A percentile compares a stretch with the other conserved stretches of the same genome.
phyloP scores from a whole-genome alignment of 1,140 invertebrate genomes.

The Tribolium castaneum region DNA sequence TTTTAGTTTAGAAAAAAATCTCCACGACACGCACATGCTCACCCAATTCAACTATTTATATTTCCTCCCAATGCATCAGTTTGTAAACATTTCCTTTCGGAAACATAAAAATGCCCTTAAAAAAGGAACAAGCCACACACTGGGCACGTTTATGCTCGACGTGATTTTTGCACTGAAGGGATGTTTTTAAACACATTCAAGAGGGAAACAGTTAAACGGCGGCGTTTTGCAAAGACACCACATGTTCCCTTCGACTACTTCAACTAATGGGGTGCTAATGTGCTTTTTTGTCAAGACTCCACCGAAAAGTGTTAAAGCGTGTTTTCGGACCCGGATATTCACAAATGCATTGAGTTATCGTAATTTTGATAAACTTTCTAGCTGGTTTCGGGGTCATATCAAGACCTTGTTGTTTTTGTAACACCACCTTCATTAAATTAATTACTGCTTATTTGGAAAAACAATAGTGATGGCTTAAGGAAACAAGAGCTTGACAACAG shows the following conservation, averaged over 20 bases:
- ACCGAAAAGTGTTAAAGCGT: conserved; percentile 20
- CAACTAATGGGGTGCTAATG: conserved; percentile 51
- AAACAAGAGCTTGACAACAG: not conserved
- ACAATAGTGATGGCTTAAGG: not conserved
- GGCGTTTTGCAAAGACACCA: conserved; percentile 48
- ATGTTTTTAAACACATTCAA: conserved; percentile 42
- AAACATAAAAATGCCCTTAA: conserved; percentile 54
- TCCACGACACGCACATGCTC: not conserved
- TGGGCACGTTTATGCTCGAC: conserved; percentile 29
- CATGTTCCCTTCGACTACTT: conserved; percentile 25
- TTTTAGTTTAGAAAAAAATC: conserved; percentile 22
- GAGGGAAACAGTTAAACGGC: conserved; percentile 37
- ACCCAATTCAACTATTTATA: conserved; percentile 42
- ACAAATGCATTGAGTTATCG: not conserved
- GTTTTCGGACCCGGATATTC: conserved; percentile 8
- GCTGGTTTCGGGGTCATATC: not conserved
- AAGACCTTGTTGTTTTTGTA: not conserved
- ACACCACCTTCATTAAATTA: conserved; percentile 1
- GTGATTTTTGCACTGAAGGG: conserved; percentile 51
- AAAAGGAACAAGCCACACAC: conserved; percentile 35
- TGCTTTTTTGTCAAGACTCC: not conserved
- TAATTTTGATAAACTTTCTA: not conserved
- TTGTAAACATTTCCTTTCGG: conserved; percentile 52
- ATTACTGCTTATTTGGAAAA: not conserved
- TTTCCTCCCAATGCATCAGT: conserved; percentile 45